Evolutionary conservation across 2,888 invertebrate genomes (phyloP).

Genomic region (Troides helena): DNA sequence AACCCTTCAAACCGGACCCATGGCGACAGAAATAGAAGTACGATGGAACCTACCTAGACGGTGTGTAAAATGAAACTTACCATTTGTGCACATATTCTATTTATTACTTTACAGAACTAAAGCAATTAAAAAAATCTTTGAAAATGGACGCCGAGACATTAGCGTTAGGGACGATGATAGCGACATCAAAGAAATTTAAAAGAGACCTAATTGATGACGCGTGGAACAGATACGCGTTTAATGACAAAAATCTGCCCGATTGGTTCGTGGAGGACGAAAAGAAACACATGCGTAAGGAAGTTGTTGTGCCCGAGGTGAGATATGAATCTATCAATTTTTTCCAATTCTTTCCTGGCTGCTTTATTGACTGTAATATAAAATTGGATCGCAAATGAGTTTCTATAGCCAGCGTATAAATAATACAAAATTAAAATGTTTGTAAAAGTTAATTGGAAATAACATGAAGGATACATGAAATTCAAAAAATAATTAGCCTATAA

Average conservation of each 20-base stretch:
- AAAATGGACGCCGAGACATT: slow-evolving; percentile 92
- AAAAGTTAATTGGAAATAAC: too few relatives aligned
- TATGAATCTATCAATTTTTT: neutral
- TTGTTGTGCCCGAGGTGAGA: slow-evolving; percentile 89
- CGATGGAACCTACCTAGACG: too few relatives aligned
- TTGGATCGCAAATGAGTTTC: too few relatives aligned
- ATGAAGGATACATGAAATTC: too few relatives aligned
- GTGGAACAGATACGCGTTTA: slow-evolving; percentile 96
- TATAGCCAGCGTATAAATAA: too few relatives aligned
- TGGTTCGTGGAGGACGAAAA: slow-evolving; percentile 98
- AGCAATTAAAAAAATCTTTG: slow-evolving; percentile 79
- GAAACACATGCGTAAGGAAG: slow-evolving; percentile 90
- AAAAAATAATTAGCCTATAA: too few relatives aligned
- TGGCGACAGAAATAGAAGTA: too few relatives aligned
- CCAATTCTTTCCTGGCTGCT: too few relatives aligned
- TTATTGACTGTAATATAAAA: too few relatives aligned
- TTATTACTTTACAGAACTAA: slow-evolving; percentile 62
- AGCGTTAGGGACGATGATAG: slow-evolving; percentile 94
- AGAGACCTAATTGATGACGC: slow-evolving; percentile 94
- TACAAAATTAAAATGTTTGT: too few relatives aligned
- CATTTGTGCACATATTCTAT: neutral
- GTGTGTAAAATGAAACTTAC: too few relatives aligned
- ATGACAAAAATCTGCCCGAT: slow-evolving; percentile 94
- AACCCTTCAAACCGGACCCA: too few relatives aligned
- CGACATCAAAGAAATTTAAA: slow-evolving; percentile 93